Evolutionary conservation across 2,888 invertebrate genomes (phyloP), one percentile per base, ranked within the genome.

Genomic region (Luperina testacea): DNA sequence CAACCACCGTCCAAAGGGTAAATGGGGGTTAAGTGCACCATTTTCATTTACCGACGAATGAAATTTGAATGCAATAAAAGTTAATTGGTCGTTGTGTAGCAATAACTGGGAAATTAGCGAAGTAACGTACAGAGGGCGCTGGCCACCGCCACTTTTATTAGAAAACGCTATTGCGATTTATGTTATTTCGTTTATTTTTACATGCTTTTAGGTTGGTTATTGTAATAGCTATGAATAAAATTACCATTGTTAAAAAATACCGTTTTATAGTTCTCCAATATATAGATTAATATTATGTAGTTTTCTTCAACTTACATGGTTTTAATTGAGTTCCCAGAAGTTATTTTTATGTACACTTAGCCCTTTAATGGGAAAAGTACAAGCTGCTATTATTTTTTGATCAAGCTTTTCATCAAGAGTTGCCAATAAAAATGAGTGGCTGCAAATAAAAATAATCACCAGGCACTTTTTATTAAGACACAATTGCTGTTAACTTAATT

Each of bases 1-100:
- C 61, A 82, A 82, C 76, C 82, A 75, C 78, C 67, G 73, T 70
- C 80, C 82, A 70, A 82, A 88, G 85, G 88, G 90, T 89, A 90
- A 90, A 87, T 87, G 88, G 77, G 87, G 91, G 90, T 83, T 90
- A 91, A 91, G 90, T 87, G 89, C 88, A 71, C 87, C 84, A 89
- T 90, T 91, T 79, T 86, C 87, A 81, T 90, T 89, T 86, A 83
- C 84, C 77, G 83, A 84, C 85, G 78, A 89, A 86, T 86, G 80
- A 87, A 87, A 89, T 89, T 89, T 87, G 89, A 87, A 85, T 88
- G 86, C 83, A 88, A 90, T 90, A 86, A 88, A 90, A 89, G 84
- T 78, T 88, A 87, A 90, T 69, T 80, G 88, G 78, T 69, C 80
- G 69, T 85, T 84, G 78, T 72, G 71, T 77, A 79, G 79, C 74